Conservation (phyloP, 2,888 invertebrate genomes). For the Nemotelus nigrinus region DNA sequence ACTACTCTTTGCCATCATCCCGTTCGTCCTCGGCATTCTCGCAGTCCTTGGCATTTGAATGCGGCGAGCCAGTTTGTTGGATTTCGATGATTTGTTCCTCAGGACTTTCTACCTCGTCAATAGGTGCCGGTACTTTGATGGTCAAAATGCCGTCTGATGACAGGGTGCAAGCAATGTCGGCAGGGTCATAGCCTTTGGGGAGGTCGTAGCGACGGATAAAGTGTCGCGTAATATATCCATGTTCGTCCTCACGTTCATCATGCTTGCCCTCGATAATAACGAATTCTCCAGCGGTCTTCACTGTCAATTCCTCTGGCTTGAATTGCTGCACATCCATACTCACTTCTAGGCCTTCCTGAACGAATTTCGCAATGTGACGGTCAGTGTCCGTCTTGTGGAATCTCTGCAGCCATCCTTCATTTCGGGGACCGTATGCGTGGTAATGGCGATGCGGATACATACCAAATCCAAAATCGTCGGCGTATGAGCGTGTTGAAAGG, state of each 20-base stretch:
- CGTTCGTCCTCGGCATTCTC: background rate
- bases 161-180: slow-evolving; percentile 76
- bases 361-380: slow-evolving; percentile 53
- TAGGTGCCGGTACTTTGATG: slow-evolving; percentile 73
- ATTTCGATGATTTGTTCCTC: slow-evolving; percentile 77
- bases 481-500: slow-evolving; percentile 61
- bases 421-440: slow-evolving; percentile 23
- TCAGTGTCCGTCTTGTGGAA: slow-evolving; percentile 49
- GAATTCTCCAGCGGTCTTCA: slow-evolving; percentile 72
- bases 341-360: slow-evolving; percentile 74
- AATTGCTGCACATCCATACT: slow-evolving; percentile 76
- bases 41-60: slow-evolving; percentile 59
- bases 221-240: slow-evolving; percentile 81
- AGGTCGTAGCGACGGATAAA: slow-evolving; percentile 78
- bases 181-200: slow-evolving; percentile 75
- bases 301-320: slow-evolving; percentile 73
- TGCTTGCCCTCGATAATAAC: slow-evolving; percentile 77
- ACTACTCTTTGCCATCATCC: background rate
- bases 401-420: slow-evolving; percentile 8
- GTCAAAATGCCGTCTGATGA: slow-evolving; percentile 85
- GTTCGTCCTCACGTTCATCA: slow-evolving; percentile 76
- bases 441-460: slow-evolving; percentile 35
- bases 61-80: slow-evolving; percentile 76
- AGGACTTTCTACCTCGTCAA: slow-evolving; percentile 58
- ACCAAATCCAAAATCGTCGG: slow-evolving; percentile 54